Evolutionary conservation across 1,140 invertebrate genomes (phyloP), one percentile per base, ranked within the genome.

Genomic region (Drosophila tristis): DNA sequence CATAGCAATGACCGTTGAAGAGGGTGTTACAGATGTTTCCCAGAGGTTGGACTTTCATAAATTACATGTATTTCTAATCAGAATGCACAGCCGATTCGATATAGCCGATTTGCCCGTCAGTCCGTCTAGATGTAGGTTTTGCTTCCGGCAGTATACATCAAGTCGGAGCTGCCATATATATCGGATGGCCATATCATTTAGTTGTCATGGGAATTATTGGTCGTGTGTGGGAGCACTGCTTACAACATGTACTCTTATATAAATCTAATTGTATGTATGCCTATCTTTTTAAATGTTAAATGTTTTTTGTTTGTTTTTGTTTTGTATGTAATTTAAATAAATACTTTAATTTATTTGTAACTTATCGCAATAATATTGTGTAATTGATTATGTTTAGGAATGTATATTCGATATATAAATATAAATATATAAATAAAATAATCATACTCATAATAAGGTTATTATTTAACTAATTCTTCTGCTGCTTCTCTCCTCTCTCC

Each of bases 301-400:
- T 58, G 7, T 47, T 26, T 67, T 51, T 44, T 50, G 11, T 64
- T 64, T 25, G 23, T 15, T 20, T 20, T 20, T 20, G 20, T 20
- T 20, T 20, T 53, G 23, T 61, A 42, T 68, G 60, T 73, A 66
- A 84, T 82, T 84, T 86, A 80, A 85, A 86, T 89, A 89, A 89
- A 89, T 90, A 89, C 53, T 84, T 89, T 89, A 84, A 89, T 89
- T 87, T 89, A 89, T 87, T 72, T 79, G 64, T 89, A 87, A 71
- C 81, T 80, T 86, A 90, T 29, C 70, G 66, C 63, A 57, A 74
- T 74, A 51, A 84, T 72, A 57, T 73, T 78, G 86, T 75, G 53
- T 73, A 64, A 58, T 67, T 59, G 55, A 42, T 67, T 48, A 31
- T 63, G 56, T 75, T 61, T 71, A 87, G 82, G 81, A 86, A 86